These are phyloP conservation scores for Epirrhoe tristata DNA, from an alignment of 2,888 invertebrate species.

Conservation along the genomic window DNA sequence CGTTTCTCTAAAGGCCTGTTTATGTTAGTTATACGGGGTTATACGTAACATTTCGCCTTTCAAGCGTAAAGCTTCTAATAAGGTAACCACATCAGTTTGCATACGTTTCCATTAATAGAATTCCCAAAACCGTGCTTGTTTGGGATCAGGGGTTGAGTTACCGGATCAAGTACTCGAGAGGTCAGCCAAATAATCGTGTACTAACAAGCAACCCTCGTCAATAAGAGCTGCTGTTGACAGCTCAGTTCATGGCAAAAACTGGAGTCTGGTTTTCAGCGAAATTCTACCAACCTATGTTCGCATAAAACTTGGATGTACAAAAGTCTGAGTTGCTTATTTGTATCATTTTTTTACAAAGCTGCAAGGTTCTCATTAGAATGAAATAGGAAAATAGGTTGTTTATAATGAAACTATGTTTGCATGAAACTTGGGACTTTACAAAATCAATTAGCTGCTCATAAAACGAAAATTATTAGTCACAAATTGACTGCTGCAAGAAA, in stretches of 20 bases:
- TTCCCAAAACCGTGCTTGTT: constrained; percentile 27
- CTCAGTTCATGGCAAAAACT: constrained; percentile 49
- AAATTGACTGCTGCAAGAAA: no score
- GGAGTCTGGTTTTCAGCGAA: constrained; percentile 24
- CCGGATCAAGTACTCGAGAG: constrained; percentile 58
- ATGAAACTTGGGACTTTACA: no score
- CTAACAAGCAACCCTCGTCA: constrained; percentile 74
- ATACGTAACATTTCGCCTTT: no score
- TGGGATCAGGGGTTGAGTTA: constrained; percentile 48
- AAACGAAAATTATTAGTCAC: no score
- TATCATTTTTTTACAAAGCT: no score
- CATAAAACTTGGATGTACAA: background rate
- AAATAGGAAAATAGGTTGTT: no score
- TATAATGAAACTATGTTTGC: no score
- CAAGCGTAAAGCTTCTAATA: no score
- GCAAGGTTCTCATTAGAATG: no score
- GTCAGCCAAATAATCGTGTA: constrained; percentile 68
- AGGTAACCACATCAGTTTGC: constrained; percentile 1
- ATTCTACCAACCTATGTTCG: background rate
- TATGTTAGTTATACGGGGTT: no score
- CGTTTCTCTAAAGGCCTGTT: no score
- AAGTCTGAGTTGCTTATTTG: background rate
- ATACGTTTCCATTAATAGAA: constrained; percentile 27
- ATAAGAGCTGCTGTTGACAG: constrained; percentile 66
- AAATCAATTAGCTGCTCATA: no score